phyloP scores from a whole-genome alignment of 2,888 invertebrate species.

The Odontocerum albicorne region DNA sequence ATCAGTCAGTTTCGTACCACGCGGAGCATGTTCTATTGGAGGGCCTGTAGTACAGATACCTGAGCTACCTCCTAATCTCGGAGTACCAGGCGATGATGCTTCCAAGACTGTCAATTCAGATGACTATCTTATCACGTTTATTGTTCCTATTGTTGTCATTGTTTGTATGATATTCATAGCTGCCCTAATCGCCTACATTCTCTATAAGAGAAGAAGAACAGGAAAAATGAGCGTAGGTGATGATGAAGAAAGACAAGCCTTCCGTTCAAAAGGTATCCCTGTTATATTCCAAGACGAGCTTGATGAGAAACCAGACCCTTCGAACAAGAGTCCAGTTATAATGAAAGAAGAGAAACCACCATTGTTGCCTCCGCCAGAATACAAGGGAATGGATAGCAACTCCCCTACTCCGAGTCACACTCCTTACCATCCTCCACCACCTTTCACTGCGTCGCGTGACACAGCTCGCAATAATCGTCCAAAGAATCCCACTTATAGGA shows the following conservation, averaged over 20 bases:
- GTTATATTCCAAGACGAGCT: slow-evolving; percentile 97
- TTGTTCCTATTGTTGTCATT: slow-evolving; percentile 87
- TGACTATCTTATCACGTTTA: slow-evolving; percentile 77
- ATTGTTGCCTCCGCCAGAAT: slow-evolving; percentile 77
- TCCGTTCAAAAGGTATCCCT: slow-evolving; percentile 85
- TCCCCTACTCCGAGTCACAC: slow-evolving; percentile 47
- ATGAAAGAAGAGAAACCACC: slow-evolving; percentile 95
- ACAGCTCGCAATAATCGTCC: slow-evolving; percentile 73
- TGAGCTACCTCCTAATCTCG: slow-evolving; percentile 22
- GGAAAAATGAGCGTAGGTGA: slow-evolving; percentile 76
- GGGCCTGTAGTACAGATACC: slow-evolving; percentile 25
- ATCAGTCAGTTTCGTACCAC: slow-evolving; percentile 62
- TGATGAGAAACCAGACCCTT: slow-evolving; percentile 88
- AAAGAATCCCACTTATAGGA: slow-evolving; percentile 88
- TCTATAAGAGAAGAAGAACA: slow-evolving; percentile 81
- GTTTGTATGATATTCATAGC: slow-evolving; percentile 86
- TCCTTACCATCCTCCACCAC: slow-evolving; percentile 90
- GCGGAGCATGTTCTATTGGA: slow-evolving; percentile 47
- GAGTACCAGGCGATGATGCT: slow-evolving; percentile 41
- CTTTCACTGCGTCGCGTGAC: slow-evolving; percentile 75
- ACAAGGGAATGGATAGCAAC: slow-evolving; percentile 57
- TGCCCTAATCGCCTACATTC: slow-evolving; percentile 82
- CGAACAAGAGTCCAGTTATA: slow-evolving; percentile 90
- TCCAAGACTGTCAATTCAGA: slow-evolving; percentile 48
- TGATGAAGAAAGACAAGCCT: slow-evolving; percentile 81